phyloP scores from a whole-genome alignment of 2,888 invertebrate genomes.

The Lepidochitona cinerea region DNA sequence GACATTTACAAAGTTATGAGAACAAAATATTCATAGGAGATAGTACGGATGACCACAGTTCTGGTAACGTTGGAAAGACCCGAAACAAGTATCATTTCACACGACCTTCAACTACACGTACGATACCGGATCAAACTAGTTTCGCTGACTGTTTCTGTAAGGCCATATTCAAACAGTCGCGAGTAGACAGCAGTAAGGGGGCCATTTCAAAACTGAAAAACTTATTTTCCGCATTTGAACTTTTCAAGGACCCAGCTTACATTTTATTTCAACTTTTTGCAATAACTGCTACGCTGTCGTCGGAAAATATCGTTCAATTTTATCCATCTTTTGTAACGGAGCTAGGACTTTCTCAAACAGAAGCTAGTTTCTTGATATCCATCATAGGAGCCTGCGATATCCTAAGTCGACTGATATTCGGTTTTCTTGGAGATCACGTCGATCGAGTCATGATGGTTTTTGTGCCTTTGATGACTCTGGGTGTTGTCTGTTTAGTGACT shows the following conservation, averaged over 20 bases:
- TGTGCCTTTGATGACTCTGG: background rate
- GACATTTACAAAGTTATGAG: too few species aligned
- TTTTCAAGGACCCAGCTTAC: background rate
- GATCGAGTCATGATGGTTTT: background rate
- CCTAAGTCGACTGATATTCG: background rate
- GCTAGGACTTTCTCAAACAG: background rate
- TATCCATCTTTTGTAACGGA: background rate
- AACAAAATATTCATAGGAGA: too few species aligned
- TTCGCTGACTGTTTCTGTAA: too few species aligned
- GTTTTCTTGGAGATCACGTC: background rate
- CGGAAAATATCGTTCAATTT: background rate
- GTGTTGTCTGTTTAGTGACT: background rate
- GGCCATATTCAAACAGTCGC: too few species aligned
- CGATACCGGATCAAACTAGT: too few species aligned
- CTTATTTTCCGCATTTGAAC: too few species aligned
- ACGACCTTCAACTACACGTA: too few species aligned
- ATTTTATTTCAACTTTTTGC: background rate
- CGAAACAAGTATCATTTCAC: too few species aligned
- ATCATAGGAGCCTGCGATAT: background rate
- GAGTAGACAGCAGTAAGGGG: too few species aligned
- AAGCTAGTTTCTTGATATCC: background rate
- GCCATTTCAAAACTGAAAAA: too few species aligned
- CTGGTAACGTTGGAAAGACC: too few species aligned
- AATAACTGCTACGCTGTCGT: background rate
- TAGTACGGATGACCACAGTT: too few species aligned